These are phyloP conservation scores for Pantherophis alleghaniensis DNA, from an alignment of 2,797 vertebrate genomes.

Conservation along the genomic window DNA sequence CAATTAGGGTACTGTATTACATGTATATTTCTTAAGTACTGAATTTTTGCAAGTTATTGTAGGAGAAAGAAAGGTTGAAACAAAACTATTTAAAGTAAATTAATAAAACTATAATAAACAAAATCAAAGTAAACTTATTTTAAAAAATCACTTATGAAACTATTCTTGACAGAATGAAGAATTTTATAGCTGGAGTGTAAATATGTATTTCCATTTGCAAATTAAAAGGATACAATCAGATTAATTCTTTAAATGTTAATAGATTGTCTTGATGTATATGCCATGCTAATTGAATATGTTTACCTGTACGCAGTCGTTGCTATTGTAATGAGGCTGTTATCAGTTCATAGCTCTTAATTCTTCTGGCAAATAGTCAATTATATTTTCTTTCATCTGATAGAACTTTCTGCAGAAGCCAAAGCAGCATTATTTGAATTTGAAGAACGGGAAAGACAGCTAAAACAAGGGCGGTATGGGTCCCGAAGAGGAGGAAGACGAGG, in stretches of 20 bases:
- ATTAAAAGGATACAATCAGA: neutral
- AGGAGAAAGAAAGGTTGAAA: neutral
- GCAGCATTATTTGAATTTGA: constrained; percentile 91
- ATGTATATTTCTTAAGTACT: neutral
- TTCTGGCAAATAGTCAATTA: neutral
- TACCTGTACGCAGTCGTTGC: neutral
- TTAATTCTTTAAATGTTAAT: constrained; percentile 47
- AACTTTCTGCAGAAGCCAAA: constrained; percentile 96
- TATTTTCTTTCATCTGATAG: constrained; percentile 65
- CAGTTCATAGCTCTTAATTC: neutral
- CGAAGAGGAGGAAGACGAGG: constrained; percentile 79
- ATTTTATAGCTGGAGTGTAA: neutral
- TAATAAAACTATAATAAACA: neutral
- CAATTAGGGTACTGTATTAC: neutral
- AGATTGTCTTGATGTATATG: constrained; percentile 53
- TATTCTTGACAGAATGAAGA: neutral
- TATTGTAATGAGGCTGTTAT: neutral
- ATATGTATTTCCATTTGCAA: constrained; percentile 9
- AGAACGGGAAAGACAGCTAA: constrained; percentile 88
- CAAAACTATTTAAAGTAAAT: neutral
- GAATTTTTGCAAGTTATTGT: neutral
- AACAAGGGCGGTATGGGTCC: constrained; percentile 81
- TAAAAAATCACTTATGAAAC: neutral
- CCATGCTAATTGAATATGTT: constrained; percentile 17
- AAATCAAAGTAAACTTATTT: neutral